Evolutionary conservation across 2,888 invertebrate genomes (phyloP).

Genomic region (Hypselothyrea guttata): DNA sequence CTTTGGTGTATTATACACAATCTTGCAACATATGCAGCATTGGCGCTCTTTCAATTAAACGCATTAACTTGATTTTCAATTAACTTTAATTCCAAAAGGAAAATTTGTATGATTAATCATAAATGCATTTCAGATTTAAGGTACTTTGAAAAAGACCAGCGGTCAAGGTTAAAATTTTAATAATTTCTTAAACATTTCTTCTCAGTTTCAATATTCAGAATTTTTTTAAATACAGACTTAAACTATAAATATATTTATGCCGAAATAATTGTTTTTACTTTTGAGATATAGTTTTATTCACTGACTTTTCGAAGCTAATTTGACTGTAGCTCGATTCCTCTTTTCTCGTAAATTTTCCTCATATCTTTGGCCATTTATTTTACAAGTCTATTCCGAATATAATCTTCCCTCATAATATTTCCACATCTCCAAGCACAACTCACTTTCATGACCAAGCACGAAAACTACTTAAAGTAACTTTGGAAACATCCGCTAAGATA

Average conservation of each 20-base stretch:
- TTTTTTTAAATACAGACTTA: no score
- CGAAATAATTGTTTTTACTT: no score
- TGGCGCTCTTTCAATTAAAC: constrained; percentile 69
- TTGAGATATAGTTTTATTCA: no score
- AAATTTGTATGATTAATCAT: constrained; percentile 35
- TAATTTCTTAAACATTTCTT: no score
- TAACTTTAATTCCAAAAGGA: constrained; percentile 63
- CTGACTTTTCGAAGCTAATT: constrained; percentile 1
- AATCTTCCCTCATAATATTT: background rate
- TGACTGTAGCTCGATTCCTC: background rate
- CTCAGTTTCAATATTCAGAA: no score
- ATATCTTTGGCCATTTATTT: constrained; percentile 1
- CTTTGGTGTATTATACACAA: no score
- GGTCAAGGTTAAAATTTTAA: no score
- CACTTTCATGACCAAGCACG: constrained; percentile 32
- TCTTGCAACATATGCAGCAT: constrained; percentile 52
- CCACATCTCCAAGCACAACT: constrained; percentile 1
- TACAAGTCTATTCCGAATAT: constrained; percentile 4
- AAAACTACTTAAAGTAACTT: constrained; percentile 45
- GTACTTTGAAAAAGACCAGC: no score
- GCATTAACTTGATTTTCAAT: constrained; percentile 78
- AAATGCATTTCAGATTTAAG: constrained; percentile 21
- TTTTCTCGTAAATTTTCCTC: background rate
- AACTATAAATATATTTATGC: no score
- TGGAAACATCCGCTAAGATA: constrained; percentile 28